phyloP scores from a whole-genome alignment of 2,888 invertebrate species.

The Lasioglossum villosulum region DNA sequence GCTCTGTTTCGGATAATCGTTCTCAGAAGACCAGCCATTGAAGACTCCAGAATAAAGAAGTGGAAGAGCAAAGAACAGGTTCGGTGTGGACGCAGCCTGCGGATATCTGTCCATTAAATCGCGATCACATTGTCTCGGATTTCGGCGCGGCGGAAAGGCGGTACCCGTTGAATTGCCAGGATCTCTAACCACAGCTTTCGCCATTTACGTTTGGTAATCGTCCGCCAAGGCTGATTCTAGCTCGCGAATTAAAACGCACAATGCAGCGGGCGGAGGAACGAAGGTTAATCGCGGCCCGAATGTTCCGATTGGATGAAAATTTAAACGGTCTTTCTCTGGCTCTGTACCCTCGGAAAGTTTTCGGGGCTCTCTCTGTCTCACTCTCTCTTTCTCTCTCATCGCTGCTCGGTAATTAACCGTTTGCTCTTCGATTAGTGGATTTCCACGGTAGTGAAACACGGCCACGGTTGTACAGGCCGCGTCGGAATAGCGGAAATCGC shows the following conservation, averaged over 20 bases:
- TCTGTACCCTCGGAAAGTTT: neutral
- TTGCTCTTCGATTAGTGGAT: conserved; percentile 11
- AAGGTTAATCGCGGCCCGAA: neutral
- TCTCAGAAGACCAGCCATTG: too few relatives aligned
- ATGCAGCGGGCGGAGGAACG: neutral
- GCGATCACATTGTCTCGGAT: neutral
- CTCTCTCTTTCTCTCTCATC: neutral
- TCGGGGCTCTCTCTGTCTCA: neutral
- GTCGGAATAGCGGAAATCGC: neutral
- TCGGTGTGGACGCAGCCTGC: neutral
- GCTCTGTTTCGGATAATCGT: too few relatives aligned
- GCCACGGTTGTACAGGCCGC: conserved; percentile 3
- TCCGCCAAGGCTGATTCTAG: neutral
- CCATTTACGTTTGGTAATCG: neutral
- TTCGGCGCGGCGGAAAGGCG: neutral
- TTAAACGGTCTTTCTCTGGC: neutral
- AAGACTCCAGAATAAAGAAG: neutral
- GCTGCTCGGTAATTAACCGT: conserved; percentile 2
- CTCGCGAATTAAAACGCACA: neutral
- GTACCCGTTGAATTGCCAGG: neutral
- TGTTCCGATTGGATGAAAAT: neutral
- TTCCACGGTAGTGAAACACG: neutral
- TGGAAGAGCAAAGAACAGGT: neutral
- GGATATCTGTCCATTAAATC: neutral
- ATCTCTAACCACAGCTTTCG: neutral